Percentiles rank a stretch among this genome's conserved stretches.
phyloP scores from a whole-genome alignment of 1,140 invertebrate species.

The Cheumatopsyche charites region DNA sequence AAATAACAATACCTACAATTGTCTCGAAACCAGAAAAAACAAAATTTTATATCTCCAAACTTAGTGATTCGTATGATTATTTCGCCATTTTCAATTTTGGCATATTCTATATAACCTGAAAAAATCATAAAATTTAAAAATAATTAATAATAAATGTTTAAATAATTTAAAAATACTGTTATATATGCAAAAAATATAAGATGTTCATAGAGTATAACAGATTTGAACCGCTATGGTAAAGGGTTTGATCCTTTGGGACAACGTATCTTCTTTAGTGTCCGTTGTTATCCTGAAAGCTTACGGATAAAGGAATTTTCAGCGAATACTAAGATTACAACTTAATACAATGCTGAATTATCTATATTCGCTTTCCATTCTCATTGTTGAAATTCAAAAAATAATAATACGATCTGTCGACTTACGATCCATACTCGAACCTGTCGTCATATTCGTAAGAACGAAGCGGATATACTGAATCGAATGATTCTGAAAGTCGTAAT shows the following conservation, averaged over 20 bases:
- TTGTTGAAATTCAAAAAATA: too few relatives aligned
- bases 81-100: slow-evolving; percentile 45
- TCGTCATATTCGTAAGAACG: too few relatives aligned
- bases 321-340: background rate
- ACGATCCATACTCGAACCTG: too few relatives aligned
- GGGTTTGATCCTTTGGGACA: background rate
- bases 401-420: too few relatives aligned
- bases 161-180: background rate
- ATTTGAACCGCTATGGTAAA: background rate
- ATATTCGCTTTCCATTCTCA: too few relatives aligned
- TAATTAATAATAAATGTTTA: background rate
- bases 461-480: too few relatives aligned
- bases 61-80: slow-evolving; percentile 51
- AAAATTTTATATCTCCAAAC: slow-evolving; percentile 50
- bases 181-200: background rate
- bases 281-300: background rate
- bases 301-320: background rate
- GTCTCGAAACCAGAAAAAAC: slow-evolving; percentile 60
- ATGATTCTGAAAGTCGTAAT: too few relatives aligned
- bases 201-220: background rate
- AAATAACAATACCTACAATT: slow-evolving; percentile 57
- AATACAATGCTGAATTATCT: too few relatives aligned
- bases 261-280: background rate
- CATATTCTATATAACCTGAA: slow-evolving; percentile 42
- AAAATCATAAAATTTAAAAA: slow-evolving; percentile 5